phyloP scores from a whole-genome alignment of 1,140 invertebrate genomes.

The Rhyzopertha dominica region DNA sequence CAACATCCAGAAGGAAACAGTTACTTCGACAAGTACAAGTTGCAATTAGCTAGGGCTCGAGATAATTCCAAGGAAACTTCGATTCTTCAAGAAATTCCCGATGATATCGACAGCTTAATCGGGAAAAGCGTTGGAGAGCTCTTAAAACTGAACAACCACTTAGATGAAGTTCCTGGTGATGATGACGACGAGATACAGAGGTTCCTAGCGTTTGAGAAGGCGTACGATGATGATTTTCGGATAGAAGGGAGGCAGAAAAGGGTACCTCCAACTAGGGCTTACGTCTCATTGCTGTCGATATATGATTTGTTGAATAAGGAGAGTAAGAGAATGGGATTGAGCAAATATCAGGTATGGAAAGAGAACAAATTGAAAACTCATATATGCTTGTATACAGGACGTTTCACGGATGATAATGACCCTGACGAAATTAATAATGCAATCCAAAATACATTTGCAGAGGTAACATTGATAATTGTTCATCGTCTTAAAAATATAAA shows the following conservation, averaged over 20 bases:
- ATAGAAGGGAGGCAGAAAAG: slow-evolving; percentile 27
- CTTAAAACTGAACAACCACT: slow-evolving; percentile 26
- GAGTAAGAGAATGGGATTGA: slow-evolving; percentile 50
- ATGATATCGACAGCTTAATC: slow-evolving; percentile 25
- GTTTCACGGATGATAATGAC: no score
- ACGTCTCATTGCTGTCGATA: slow-evolving; percentile 48
- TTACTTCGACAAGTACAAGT: slow-evolving; percentile 32
- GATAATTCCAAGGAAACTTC: not conserved
- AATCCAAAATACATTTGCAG: no score
- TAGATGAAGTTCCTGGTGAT: slow-evolving; percentile 16
- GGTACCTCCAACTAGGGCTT: slow-evolving; percentile 40
- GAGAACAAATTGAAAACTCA: not conserved
- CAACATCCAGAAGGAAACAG: slow-evolving; percentile 16
- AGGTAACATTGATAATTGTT: no score
- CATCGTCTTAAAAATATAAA: no score
- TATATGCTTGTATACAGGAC: no score
- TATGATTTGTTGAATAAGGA: slow-evolving; percentile 55
- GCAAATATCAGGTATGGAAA: slow-evolving; percentile 50
- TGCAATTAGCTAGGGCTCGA: slow-evolving; percentile 12
- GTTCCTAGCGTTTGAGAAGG: slow-evolving; percentile 28
- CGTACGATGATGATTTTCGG: slow-evolving; percentile 36
- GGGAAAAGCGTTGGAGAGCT: slow-evolving; percentile 29
- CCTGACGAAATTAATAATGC: no score
- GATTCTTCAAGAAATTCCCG: slow-evolving; percentile 16
- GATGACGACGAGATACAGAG: slow-evolving; percentile 23